Base-by-base conservation (phyloP, 2,113 vertebrate species). In the Onychostoma macrolepis region DNA sequence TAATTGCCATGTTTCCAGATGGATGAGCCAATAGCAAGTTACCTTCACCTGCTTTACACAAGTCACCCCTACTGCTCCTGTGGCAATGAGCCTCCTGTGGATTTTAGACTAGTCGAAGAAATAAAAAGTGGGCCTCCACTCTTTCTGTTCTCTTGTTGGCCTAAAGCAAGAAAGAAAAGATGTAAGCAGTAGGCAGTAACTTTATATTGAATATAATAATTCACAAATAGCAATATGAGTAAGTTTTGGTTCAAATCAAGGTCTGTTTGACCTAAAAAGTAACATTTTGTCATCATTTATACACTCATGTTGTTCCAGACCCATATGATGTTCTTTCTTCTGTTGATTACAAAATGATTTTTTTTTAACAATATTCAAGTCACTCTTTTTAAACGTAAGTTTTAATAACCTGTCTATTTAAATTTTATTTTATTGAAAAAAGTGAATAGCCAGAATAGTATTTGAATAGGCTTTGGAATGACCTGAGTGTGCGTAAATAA, bases 1-100 rank as follows among this genome's bases (percentile, higher is more conserved):
- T 83, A 71, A 83, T 83, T 83, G 43, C 28, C 45, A 4, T 30
- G 61, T 83, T 71, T 83, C 81, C 63, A 83, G 81, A 71, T 83
- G 81, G 65, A 83, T 83, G 81, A 83, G 28, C 65, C 81, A 71
- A 36, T 53, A 53, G 43, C 45, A n/a, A 50, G 81, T 83, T 83
- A 83, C 41, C 43, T 71, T 83, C 41, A 83, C 65, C 81, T 71
- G 19, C 48, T 79, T 79, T 79, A 56, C 72, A 17, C 72, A 76
- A 48, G 38, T 81, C 38, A 81, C 43, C 65, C 45, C 43, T 36
- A 11, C 81, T 50, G 65, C 43, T 53, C 81, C 28, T n/a, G 15
- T 82, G 80, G 61, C 79, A 41, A 63, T 26, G 12, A 4, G n/a
- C 80, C 81, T 71, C 26, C 26, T 83, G 81, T 83, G 81, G 19